These are phyloP conservation scores for Spongia lamella DNA, from an alignment of 37 sponge, comb jelly and placozoan genomes.

Conservation along the genomic window DNA sequence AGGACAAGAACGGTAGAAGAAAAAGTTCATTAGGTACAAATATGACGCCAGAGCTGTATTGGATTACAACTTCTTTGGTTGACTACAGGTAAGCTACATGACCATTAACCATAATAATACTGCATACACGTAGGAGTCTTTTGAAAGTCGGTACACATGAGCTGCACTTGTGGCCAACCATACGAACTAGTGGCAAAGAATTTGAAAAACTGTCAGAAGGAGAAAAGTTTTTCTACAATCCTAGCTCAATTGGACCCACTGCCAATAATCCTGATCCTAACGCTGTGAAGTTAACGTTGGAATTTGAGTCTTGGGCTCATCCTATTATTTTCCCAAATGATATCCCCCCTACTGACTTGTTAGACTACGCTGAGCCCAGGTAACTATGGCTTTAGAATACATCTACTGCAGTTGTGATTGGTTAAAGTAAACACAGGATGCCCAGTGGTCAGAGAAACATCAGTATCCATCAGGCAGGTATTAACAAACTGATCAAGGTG, in stretches of 20 bases:
- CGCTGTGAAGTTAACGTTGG: slow-evolving; percentile 53
- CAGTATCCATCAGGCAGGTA: background rate
- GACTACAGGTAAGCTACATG: background rate
- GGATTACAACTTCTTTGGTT: background rate
- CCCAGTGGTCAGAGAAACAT: too few species aligned
- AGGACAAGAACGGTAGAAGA: background rate
- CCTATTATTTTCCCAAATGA: slow-evolving; percentile 69
- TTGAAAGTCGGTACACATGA: slow-evolving; percentile 16
- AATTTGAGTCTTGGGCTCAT: slow-evolving; percentile 63
- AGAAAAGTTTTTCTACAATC: slow-evolving; percentile 4
- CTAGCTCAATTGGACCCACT: slow-evolving; percentile 63
- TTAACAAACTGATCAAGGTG: too few species aligned
- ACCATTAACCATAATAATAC: background rate
- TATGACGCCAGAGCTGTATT: too few species aligned
- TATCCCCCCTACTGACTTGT: background rate
- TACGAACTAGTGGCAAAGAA: too few species aligned
- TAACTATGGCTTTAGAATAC: too few species aligned
- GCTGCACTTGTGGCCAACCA: slow-evolving; percentile 17
- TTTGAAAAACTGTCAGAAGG: background rate
- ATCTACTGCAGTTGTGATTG: background rate
- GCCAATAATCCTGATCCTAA: slow-evolving; percentile 63
- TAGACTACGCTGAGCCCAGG: too few species aligned
- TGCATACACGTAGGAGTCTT: slow-evolving; percentile 1
- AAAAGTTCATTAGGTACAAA: background rate
- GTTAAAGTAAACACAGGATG: background rate